phyloP scores from a whole-genome alignment of 2,888 invertebrate species.

The Chrysolina americana region DNA sequence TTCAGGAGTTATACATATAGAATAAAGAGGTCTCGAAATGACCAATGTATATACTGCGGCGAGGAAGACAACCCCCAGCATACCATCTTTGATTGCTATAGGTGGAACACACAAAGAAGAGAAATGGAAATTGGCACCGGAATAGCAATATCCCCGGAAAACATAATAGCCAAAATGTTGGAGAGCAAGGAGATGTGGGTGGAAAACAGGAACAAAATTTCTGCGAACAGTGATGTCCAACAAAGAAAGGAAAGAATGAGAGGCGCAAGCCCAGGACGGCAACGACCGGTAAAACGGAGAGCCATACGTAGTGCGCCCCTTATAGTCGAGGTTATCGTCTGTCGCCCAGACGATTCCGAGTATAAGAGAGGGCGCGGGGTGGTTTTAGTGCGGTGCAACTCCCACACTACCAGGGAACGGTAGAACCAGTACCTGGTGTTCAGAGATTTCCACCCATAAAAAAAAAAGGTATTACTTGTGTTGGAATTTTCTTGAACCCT shows the following conservation, averaged over 20 bases:
- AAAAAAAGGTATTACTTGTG: too few species aligned
- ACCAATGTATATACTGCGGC: slow-evolving; percentile 31
- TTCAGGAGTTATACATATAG: slow-evolving; percentile 33
- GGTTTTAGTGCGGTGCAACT: slow-evolving; percentile 9
- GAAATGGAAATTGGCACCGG: too few species aligned
- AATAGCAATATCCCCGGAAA: background rate
- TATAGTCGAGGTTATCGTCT: too few species aligned
- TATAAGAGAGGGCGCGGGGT: slow-evolving; percentile 5
- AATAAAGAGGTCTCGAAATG: slow-evolving; percentile 19
- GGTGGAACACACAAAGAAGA: too few species aligned
- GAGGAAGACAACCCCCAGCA: slow-evolving; percentile 8
- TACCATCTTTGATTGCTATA: background rate
- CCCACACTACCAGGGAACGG: slow-evolving; percentile 1
- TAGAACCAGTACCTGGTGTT: slow-evolving; percentile 11
- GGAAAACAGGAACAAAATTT: background rate
- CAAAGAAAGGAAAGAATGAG: background rate
- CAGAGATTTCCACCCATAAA: too few species aligned
- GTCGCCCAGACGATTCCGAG: slow-evolving; percentile 2
- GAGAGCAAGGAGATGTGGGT: background rate
- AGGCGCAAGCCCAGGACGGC: too few species aligned
- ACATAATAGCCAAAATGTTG: background rate
- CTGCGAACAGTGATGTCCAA: background rate
- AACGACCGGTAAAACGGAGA: too few species aligned
- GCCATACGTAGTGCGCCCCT: too few species aligned
- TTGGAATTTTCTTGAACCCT: too few species aligned